A percentile compares a stretch with the other conserved stretches of the same genome.
Conservation (phyloP, 2,113 vertebrate genomes). For the Petromus typicus region DNA sequence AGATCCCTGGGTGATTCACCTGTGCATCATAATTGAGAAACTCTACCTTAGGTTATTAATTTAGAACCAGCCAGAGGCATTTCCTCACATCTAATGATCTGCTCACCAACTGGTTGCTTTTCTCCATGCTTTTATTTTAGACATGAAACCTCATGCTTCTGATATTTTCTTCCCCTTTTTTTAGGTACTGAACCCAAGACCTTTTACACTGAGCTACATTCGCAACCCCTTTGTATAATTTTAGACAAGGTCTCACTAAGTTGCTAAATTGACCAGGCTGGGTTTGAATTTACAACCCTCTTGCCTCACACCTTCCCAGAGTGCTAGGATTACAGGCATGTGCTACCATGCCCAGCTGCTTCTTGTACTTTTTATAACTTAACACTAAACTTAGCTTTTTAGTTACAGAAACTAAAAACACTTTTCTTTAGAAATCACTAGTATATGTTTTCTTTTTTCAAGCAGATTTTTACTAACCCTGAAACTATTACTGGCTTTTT, state of each 20-base stretch:
- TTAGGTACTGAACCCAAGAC: not conserved
- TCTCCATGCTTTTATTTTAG: not conserved
- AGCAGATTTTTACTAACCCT: not conserved
- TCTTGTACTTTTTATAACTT: conserved; percentile 17
- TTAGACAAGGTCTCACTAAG: not conserved
- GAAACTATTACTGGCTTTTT: conserved; percentile 27
- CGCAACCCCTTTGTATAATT: not conserved
- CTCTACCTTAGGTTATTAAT: not conserved
- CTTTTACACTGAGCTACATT: not conserved
- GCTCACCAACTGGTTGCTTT: not conserved
- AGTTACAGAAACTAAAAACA: conserved; percentile 38
- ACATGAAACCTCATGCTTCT: not conserved
- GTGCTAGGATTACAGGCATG: not conserved
- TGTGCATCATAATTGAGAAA: not conserved
- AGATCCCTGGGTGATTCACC: conserved; percentile 31
- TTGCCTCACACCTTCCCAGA: not conserved
- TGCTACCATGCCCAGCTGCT: not conserved
- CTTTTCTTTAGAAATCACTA: conserved; percentile 40
- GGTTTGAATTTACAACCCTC: not conserved
- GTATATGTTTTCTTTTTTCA: conserved; percentile 41
- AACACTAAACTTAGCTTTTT: not conserved
- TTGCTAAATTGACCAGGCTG: not conserved
- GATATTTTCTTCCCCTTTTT: not conserved
- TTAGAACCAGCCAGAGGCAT: not conserved
- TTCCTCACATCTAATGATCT: not conserved